These are phyloP conservation scores for Alcedo atthis DNA, from an alignment of 2,797 vertebrate species.

Conservation along the genomic window DNA sequence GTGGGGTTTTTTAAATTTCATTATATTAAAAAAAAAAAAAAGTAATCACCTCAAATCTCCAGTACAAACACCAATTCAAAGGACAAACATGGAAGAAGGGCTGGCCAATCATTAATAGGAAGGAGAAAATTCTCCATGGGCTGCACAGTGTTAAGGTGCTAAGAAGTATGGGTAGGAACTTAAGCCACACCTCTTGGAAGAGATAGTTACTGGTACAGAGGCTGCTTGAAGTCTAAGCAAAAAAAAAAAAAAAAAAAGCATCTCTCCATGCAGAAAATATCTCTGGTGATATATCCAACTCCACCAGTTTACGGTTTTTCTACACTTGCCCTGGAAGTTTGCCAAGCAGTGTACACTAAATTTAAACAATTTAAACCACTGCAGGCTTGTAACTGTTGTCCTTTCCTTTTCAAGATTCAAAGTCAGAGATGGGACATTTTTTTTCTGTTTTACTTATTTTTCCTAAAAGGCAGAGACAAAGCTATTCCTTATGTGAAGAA, in stretches of 20 bases:
- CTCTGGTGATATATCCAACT: not conserved
- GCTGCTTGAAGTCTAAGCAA: not conserved
- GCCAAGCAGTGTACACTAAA: not conserved
- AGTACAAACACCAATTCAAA: not conserved
- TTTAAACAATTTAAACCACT: slow-evolving; percentile 6
- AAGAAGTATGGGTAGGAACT: not conserved
- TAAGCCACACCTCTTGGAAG: not conserved
- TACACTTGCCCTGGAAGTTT: slow-evolving; percentile 15
- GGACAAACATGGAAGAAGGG: not conserved
- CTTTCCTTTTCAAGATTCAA: slow-evolving; percentile 20
- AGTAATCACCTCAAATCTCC: not conserved
- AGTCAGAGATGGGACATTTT: not conserved
- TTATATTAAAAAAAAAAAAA: not conserved
- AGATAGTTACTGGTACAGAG: not conserved
- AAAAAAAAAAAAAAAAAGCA: not conserved
- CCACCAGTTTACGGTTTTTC: not conserved
- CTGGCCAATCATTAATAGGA: not conserved
- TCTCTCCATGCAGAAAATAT: not conserved
- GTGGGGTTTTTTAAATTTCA: too few relatives aligned
- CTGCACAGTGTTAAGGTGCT: not conserved
- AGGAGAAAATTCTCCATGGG: not conserved
- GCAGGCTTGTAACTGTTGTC: not conserved
- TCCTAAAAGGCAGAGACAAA: slow-evolving; percentile 5
- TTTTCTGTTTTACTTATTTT: slow-evolving; percentile 9
- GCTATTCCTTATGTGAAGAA: slow-evolving; percentile 24